Percentiles rank a stretch among this genome's conserved stretches.
phyloP scores from a whole-genome alignment of 1,140 invertebrate species.

The Drosophila setifemur region DNA sequence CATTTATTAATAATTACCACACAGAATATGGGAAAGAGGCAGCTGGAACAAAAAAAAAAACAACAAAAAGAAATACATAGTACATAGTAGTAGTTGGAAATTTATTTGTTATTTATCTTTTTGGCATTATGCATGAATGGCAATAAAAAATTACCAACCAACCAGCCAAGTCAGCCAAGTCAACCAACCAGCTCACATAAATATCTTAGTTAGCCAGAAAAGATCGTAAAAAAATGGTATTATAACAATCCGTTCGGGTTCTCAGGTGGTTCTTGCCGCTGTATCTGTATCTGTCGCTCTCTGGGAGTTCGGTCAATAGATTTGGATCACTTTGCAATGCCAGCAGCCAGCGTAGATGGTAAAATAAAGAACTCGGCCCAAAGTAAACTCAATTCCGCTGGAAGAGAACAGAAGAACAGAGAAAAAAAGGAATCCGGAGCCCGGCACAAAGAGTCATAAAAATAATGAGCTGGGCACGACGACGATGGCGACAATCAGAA shows the following conservation, averaged over 20 bases:
- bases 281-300: slow-evolving; percentile 28
- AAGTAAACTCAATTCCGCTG: too few relatives aligned
- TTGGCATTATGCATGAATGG: slow-evolving; percentile 79
- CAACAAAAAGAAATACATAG: not conserved
- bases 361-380: not conserved
- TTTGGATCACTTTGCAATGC: slow-evolving; percentile 66
- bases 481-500: slow-evolving; percentile 73
- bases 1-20: slow-evolving; percentile 79
- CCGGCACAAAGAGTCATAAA: slow-evolving; percentile 66
- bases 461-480: slow-evolving; percentile 75
- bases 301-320: slow-evolving; percentile 72
- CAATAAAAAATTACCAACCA: slow-evolving; percentile 65
- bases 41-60: not conserved
- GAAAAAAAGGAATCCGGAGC: slow-evolving; percentile 1
- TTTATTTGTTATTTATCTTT: slow-evolving; percentile 80
- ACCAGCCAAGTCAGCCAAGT: too few relatives aligned
- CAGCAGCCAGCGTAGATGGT: not conserved
- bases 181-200: too few relatives aligned
- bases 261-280: slow-evolving; percentile 48
- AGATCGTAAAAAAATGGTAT: slow-evolving; percentile 59
- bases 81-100: slow-evolving; percentile 58
- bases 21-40: slow-evolving; percentile 26
- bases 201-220: slow-evolving; percentile 53
- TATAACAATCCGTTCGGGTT: slow-evolving; percentile 65
- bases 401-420: not conserved